These are phyloP conservation scores for Pedicia rivosa DNA, from an alignment of 2,888 invertebrate genomes.

Conservation along the genomic window DNA sequence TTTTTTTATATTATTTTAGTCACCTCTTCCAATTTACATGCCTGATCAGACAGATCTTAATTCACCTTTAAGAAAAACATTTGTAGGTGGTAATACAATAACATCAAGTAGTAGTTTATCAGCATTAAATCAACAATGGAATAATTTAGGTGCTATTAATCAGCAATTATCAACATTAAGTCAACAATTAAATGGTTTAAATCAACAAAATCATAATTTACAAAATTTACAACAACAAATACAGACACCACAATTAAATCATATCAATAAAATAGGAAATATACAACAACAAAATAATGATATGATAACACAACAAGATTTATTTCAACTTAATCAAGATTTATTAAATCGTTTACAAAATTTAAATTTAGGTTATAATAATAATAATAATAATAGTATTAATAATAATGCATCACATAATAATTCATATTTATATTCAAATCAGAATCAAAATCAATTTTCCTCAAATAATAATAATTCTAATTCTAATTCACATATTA, in stretches of 20 bases:
- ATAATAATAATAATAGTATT: conserved; percentile 7
- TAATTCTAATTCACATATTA: too few species aligned
- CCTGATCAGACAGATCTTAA: conserved; percentile 11
- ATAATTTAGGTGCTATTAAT: conserved; percentile 28
- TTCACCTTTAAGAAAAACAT: conserved; percentile 15
- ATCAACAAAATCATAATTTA: conserved; percentile 30
- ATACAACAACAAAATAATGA: conserved; percentile 13
- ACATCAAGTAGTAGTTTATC: conserved; percentile 21
- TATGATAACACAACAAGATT: conserved; percentile 23
- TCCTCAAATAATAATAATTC: too few species aligned
- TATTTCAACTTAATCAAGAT: conserved; percentile 31
- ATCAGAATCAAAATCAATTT: too few species aligned
- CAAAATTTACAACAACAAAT: conserved; percentile 25
- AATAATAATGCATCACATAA: neutral
- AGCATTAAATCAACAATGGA: conserved; percentile 21
- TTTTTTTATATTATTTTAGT: conserved; percentile 13
- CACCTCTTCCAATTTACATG: conserved; percentile 22
- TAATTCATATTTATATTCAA: too few species aligned
- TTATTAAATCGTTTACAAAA: conserved; percentile 28
- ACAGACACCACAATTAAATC: neutral
- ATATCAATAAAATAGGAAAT: conserved; percentile 3
- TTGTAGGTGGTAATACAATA: conserved; percentile 20
- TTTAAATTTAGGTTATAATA: conserved; percentile 22
- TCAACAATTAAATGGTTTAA: conserved; percentile 28
- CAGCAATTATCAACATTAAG: conserved; percentile 28